Evolutionary conservation across 2,888 invertebrate genomes (phyloP).

Genomic region (Erebia epiphron): DNA sequence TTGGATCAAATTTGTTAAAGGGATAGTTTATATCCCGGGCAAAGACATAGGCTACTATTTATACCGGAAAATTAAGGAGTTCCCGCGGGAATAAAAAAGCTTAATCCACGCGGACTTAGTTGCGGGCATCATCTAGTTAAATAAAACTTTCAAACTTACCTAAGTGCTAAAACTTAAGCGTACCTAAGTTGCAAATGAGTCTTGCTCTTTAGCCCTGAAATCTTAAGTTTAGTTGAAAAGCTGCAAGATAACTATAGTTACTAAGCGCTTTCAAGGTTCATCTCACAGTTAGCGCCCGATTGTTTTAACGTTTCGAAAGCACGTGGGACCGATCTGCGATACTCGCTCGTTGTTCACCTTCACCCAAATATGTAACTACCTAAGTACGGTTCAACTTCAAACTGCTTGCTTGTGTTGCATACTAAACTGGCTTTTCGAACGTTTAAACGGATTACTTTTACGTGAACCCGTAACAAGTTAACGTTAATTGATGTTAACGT

Average conservation of each 20-base stretch:
- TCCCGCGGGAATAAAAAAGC: too few species aligned
- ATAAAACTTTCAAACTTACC: too few species aligned
- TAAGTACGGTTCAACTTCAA: background rate
- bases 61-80: too few species aligned
- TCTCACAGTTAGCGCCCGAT: conserved; percentile 23
- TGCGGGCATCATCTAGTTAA: too few species aligned
- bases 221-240: background rate
- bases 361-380: conserved; percentile 24
- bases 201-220: background rate
- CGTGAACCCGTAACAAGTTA: conserved; percentile 2
- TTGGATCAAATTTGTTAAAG: too few species aligned
- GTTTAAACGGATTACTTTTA: background rate
- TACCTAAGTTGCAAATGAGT: background rate
- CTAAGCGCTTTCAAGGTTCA: conserved; percentile 20
- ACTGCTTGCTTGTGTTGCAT: conserved; percentile 16
- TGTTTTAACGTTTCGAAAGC: conserved; percentile 31
- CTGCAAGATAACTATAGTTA: background rate
- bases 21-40: too few species aligned
- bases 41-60: too few species aligned
- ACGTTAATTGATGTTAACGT: conserved; percentile 2
- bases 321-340: conserved; percentile 30
- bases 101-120: too few species aligned
- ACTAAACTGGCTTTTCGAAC: conserved; percentile 19
- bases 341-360: conserved; percentile 26
- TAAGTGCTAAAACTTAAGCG: background rate